Base-by-base conservation (phyloP, 1,140 invertebrate species). In the Ostrea edulis region DNA sequence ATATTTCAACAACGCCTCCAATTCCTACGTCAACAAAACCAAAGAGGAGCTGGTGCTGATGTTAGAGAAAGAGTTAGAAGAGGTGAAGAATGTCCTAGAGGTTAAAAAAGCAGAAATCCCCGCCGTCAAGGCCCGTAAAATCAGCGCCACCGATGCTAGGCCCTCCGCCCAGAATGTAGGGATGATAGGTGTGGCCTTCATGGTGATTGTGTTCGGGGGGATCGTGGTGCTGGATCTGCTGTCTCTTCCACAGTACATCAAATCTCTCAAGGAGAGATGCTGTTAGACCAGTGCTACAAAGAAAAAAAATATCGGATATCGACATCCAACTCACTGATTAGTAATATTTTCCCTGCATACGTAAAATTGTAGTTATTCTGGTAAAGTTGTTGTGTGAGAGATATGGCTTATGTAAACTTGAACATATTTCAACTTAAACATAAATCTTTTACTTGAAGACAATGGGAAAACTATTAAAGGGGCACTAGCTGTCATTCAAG, bases 101-200 rank as follows among this genome's bases (percentile, higher is more conserved):
- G 68, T 77, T 25, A 7, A 77, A 25, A 77, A 29, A 35, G 35
- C 22, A 12, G 68, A 77, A 9, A 29, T 77, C 25, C 68, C 68
- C 12, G 68, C 29, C 25, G 25, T 77, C 68, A 77, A 77, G 68
- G 68, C 68, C 25, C 68, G 68, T 14, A 77, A 77, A 77, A 11
- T 77, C 68, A 77, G 68, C 68, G 68, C 68, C 8, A 77, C 68
- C 5, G 68, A 77, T 25, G 8, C 9, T 25, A 25, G 68, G 2
- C 68, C 68, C 9, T 77, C 68, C 68, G 68, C 68, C 3, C 35
- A 77, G 25, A 77, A 77, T 25, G 68, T 77, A 11, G 68, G 68
- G 25, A 14, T 77, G 68, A 77, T 77, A 29, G 68, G 68, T 11
- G 68, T 77, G 25, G 68, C 25, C 4, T 77, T 77, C 68, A 25